Evolutionary conservation across 2,797 vertebrate species (phyloP).

Genomic region (Borostomias antarcticus): DNA sequence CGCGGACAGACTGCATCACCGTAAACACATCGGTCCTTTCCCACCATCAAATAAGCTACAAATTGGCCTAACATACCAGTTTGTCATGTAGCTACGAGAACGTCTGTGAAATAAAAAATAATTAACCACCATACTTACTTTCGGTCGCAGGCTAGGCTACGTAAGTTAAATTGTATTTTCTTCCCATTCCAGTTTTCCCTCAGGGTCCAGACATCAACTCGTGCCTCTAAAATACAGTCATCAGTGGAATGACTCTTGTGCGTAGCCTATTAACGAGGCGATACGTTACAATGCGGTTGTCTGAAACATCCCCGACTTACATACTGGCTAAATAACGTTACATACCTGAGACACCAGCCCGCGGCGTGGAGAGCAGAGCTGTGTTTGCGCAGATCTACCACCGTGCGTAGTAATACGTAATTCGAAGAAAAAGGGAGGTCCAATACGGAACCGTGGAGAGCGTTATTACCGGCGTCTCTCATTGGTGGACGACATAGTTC

Average conservation of each 20-base stretch:
- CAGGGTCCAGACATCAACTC: conserved; percentile 37
- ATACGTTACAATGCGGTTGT: conserved; percentile 24
- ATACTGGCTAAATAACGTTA: too few relatives aligned
- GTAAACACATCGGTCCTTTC: neutral
- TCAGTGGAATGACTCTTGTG: conserved; percentile 12
- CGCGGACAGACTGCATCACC: neutral
- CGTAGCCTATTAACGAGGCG: conserved; percentile 8
- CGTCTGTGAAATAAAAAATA: neutral
- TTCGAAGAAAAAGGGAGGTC: conserved; percentile 46
- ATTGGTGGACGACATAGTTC: conserved; percentile 60
- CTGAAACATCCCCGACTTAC: conserved; percentile 36
- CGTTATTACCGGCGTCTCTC: conserved; percentile 39
- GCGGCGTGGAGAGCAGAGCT: neutral
- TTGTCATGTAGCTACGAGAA: neutral
- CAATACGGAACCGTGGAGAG: conserved; percentile 63
- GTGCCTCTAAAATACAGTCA: conserved; percentile 22
- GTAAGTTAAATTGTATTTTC: conserved; percentile 60
- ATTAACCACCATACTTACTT: conserved; percentile 60
- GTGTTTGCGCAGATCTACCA: conserved; percentile 29
- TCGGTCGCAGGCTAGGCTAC: conserved; percentile 18
- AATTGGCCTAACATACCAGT: neutral
- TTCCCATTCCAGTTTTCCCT: conserved; percentile 55
- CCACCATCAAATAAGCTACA: neutral
- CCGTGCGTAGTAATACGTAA: conserved; percentile 1
- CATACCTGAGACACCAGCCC: conserved; percentile 36